Percentiles rank a stretch among this genome's conserved stretches.
Conservation (phyloP, 2,113 vertebrate genomes). For the Alligator mississippiensis region DNA sequence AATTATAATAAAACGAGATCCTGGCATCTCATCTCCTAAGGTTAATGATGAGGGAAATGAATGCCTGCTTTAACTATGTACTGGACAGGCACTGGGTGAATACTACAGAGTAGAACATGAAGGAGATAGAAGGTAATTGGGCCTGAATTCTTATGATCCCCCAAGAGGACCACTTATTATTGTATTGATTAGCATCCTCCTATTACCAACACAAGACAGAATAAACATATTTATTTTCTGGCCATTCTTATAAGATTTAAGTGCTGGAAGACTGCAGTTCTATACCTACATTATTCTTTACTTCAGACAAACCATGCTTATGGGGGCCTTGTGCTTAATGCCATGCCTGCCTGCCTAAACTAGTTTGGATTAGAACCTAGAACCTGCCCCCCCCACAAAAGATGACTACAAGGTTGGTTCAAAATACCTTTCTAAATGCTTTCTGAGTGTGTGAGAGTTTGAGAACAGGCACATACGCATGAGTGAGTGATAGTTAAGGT, state of each 20-base stretch:
- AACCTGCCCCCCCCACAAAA: too few species aligned
- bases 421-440: neutral
- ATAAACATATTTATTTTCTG: neutral
- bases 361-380: neutral
- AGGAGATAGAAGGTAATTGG: neutral
- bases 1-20: neutral
- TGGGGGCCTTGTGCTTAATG: rapidly evolving
- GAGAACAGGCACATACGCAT: too few species aligned
- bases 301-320: neutral
- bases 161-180: neutral
- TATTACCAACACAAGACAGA: neutral
- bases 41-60: neutral
- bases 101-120: too few species aligned
- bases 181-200: neutral
- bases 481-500: too few species aligned
- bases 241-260: neutral
- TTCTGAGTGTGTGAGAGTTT: too few species aligned
- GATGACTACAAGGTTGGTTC: neutral
- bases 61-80: neutral
- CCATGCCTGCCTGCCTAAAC: too few species aligned
- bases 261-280: neutral
- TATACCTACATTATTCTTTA: neutral
- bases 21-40: neutral
- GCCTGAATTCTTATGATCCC: neutral
- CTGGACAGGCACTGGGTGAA: neutral